These are phyloP conservation scores for Pachyuromys duprasi DNA, from an alignment of 2,797 vertebrate genomes.

Conservation along the genomic window DNA sequence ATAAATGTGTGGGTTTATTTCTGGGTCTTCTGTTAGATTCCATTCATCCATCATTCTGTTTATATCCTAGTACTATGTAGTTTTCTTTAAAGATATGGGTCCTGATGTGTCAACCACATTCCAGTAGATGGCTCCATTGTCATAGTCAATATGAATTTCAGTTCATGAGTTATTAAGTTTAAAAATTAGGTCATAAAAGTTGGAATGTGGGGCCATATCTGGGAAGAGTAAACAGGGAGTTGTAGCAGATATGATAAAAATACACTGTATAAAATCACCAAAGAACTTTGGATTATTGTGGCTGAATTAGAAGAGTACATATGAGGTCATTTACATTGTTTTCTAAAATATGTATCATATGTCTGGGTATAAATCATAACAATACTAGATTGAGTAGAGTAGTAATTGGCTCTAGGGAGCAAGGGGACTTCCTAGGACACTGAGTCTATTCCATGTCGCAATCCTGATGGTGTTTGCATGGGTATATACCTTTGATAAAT, in stretches of 20 bases:
- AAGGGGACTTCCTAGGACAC: neutral
- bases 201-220: neutral
- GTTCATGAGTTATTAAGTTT: neutral
- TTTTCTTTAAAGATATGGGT: neutral
- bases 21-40: too few species aligned
- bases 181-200: neutral
- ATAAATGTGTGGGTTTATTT: too few species aligned
- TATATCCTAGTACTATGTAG: too few species aligned
- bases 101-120: neutral
- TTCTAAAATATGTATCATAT: constrained; percentile 35
- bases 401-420: neutral
- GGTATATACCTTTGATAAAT: neutral
- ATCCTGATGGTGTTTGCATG: neutral
- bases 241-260: neutral
- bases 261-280: neutral
- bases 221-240: neutral
- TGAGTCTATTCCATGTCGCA: neutral
- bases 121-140: neutral
- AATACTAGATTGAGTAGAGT: neutral
- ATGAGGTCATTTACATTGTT: neutral
- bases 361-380: neutral
- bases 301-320: neutral
- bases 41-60: too few species aligned
- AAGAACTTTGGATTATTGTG: neutral
- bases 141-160: neutral